Base-by-base conservation (phyloP, 2,888 invertebrate genomes). In the Ichneumoninae sp. region DNA sequence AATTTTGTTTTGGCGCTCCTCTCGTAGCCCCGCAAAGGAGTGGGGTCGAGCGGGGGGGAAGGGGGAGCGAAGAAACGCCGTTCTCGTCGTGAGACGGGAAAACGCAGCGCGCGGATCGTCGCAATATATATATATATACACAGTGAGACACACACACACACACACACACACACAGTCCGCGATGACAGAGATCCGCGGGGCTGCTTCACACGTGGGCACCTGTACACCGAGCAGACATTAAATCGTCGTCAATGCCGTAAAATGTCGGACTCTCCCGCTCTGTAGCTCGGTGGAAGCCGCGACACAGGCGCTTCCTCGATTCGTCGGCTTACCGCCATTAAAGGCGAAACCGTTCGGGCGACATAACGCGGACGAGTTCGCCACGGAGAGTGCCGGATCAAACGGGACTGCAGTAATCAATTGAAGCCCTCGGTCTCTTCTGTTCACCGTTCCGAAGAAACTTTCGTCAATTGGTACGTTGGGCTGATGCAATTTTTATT, bases 121-220 rank as follows among this genome's bases (percentile, higher is more conserved):
- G 50, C 54, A 40, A 80, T 13, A 70, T 44, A 76, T 30, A 54
- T 22, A 65, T 19, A 33, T 47, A 70, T 50, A 22, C 26, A 19
- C n/a, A 13, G 13, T 70, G 33, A 36, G 40, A 36, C 54, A 50
- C 36, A 83, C 47, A 47, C 69, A 65, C 52, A 44, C 68, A 36
- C 54, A 50, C 36, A 83, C 47, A 47, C 69, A 65, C 52, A 44
- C 68, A 74, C 26, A 72, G 57, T 52, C 62, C 68, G 40, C 60
- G 36, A 30, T 68, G 19, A 47, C 26, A 47, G 54, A 65, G 60
- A 74, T 69, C 65, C 40, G 76, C 68, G 60, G 68, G 69, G 44
- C 30, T 44, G 87, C 85, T 84, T 86, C 82, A 82, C 90, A 90
- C 90, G 89, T 89, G 90, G 88, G 86, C 89, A 88, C 89, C 86